Evolutionary conservation across 2,888 invertebrate species (phyloP).

Genomic region (Tenthredo amoena): DNA sequence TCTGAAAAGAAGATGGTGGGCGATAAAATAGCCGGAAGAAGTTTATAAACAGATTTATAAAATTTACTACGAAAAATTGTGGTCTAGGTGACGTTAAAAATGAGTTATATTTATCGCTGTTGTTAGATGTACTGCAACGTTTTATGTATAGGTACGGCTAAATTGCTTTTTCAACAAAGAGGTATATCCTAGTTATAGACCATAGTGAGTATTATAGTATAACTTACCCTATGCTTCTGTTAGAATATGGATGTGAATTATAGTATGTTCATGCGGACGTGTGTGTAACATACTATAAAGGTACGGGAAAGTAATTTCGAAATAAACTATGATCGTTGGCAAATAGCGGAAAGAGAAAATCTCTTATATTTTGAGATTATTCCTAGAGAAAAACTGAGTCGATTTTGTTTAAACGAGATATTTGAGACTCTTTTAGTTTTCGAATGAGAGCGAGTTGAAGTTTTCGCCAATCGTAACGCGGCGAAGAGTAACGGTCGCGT

Average conservation of each 20-base stretch:
- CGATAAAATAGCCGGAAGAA: not conserved
- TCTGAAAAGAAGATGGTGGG: not conserved
- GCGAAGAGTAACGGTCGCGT: conserved; percentile 55
- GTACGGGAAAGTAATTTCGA: not conserved
- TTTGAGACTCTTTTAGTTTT: not conserved
- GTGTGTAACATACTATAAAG: too few relatives aligned
- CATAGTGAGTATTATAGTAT: conserved; percentile 3
- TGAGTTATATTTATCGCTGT: conserved; percentile 48
- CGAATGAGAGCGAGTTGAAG: conserved; percentile 14
- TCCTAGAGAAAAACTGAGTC: not conserved
- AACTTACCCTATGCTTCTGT: not conserved
- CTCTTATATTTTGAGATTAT: not conserved
- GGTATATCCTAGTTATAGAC: conserved; percentile 11
- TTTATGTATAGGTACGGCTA: conserved; percentile 6
- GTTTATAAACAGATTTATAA: conserved; percentile 1
- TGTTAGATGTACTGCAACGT: conserved; percentile 21
- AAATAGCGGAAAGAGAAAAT: not conserved
- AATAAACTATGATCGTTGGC: not conserved
- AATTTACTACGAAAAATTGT: conserved; percentile 7
- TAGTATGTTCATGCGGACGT: too few relatives aligned
- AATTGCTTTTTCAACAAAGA: conserved; percentile 47
- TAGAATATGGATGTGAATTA: not conserved
- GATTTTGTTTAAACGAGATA: not conserved
- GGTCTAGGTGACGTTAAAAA: conserved; percentile 34
- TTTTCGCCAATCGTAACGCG: not conserved